phyloP scores from a whole-genome alignment of 2,888 invertebrate genomes.

The Chrysodeixis includens region DNA sequence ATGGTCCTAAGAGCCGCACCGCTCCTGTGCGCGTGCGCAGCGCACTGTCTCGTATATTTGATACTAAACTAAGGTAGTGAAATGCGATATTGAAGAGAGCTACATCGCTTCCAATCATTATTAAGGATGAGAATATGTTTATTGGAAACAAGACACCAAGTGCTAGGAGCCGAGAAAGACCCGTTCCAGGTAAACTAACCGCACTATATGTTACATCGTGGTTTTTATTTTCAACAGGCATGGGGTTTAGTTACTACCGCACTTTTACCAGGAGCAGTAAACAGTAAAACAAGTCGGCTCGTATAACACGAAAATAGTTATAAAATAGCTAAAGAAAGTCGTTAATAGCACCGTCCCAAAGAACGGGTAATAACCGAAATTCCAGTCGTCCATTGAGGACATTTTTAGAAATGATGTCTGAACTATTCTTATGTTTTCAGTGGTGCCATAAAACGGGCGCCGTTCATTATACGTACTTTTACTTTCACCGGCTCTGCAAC shows the following conservation, averaged over 20 bases:
- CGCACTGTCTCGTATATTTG: slow-evolving; percentile 9
- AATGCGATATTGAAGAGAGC: slow-evolving; percentile 40
- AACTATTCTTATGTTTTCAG: slow-evolving; percentile 55
- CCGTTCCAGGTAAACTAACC: slow-evolving; percentile 13
- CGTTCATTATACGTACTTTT: slow-evolving; percentile 68
- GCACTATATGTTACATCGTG: slow-evolving; percentile 12
- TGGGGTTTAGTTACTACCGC: not conserved
- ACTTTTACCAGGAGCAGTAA: slow-evolving; percentile 15
- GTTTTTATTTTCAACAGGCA: not conserved
- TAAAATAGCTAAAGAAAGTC: slow-evolving; percentile 21
- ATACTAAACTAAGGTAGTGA: slow-evolving; percentile 32
- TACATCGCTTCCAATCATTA: slow-evolving; percentile 47
- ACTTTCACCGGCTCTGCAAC: slow-evolving; percentile 74
- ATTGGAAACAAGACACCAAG: slow-evolving; percentile 38
- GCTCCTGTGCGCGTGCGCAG: slow-evolving; percentile 10
- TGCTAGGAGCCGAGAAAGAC: slow-evolving; percentile 11
- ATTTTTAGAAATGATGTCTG: slow-evolving; percentile 46
- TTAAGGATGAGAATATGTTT: slow-evolving; percentile 43
- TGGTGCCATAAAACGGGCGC: slow-evolving; percentile 65
- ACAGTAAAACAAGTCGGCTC: slow-evolving; percentile 8
- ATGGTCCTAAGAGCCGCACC: slow-evolving; percentile 4
- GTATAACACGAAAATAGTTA: not conserved
- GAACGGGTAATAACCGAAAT: slow-evolving; percentile 30
- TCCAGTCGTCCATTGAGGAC: slow-evolving; percentile 36
- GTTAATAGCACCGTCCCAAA: slow-evolving; percentile 17